Evolutionary conservation across 2,113 vertebrate genomes (phyloP).

Genomic region (Ciconia boyciana): DNA sequence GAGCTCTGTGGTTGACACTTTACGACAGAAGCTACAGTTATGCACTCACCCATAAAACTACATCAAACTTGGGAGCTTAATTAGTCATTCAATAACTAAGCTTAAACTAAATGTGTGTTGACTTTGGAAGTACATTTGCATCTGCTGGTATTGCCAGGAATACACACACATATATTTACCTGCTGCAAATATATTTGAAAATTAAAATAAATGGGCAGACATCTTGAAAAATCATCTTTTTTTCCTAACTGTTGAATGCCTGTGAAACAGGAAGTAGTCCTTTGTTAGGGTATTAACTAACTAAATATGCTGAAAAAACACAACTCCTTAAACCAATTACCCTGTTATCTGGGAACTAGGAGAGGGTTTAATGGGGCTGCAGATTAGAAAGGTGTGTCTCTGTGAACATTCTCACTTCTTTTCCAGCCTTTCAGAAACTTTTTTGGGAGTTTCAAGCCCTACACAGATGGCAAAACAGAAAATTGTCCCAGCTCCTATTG

Average conservation of each 20-base stretch:
- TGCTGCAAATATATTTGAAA: neutral
- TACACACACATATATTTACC: neutral
- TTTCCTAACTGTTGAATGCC: neutral
- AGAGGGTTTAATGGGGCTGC: neutral
- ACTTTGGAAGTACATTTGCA: constrained; percentile 42
- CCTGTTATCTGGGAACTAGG: neutral
- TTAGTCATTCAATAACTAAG: constrained; percentile 40
- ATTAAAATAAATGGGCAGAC: neutral
- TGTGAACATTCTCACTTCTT: neutral
- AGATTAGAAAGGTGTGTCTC: neutral
- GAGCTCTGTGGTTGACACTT: neutral
- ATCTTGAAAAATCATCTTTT: neutral
- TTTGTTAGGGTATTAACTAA: neutral
- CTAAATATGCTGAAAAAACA: neutral
- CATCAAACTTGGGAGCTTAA: neutral
- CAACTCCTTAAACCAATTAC: neutral
- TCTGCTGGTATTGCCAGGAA: neutral
- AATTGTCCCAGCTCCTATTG: neutral
- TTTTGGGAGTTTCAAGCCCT: neutral
- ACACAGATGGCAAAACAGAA: neutral
- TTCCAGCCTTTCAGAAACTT: neutral
- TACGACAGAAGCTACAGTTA: neutral
- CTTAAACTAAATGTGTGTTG: constrained; percentile 3
- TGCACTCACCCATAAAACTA: neutral
- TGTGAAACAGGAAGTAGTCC: neutral